Evolutionary conservation across 2,888 invertebrate species (phyloP).

Genomic region (Mallateleia sp.): DNA sequence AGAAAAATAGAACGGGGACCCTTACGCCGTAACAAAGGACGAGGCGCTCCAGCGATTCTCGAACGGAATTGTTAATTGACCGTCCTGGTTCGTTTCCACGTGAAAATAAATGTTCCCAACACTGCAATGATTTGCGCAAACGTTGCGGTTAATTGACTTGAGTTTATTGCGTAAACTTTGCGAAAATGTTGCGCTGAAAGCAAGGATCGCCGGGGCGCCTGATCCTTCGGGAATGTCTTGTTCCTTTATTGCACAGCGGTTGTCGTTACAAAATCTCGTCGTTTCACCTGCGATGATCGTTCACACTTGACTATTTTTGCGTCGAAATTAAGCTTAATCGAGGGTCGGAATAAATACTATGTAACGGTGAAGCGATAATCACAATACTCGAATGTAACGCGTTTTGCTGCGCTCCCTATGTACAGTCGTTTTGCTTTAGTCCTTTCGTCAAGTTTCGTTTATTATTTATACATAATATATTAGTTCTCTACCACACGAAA

Average conservation of each 20-base stretch:
- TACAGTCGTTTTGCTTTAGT: conserved; percentile 1
- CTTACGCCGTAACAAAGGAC: neutral
- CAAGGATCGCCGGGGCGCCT: too few relatives aligned
- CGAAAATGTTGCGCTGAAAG: neutral
- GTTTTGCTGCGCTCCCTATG: neutral
- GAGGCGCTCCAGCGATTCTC: neutral
- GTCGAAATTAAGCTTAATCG: conserved; percentile 24
- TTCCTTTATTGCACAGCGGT: too few relatives aligned
- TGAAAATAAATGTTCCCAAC: neutral
- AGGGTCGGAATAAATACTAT: conserved; percentile 11
- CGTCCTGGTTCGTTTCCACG: neutral
- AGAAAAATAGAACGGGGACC: neutral
- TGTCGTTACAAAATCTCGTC: neutral
- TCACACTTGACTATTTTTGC: neutral
- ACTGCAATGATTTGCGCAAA: neutral
- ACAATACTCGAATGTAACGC: too few relatives aligned
- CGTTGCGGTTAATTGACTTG: neutral
- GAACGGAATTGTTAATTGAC: neutral
- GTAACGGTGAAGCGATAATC: neutral
- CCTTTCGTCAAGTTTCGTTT: neutral
- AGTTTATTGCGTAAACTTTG: neutral
- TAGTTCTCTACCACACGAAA: conserved; percentile 33
- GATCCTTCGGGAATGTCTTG: too few relatives aligned
- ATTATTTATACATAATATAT: conserved; percentile 19
- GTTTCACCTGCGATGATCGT: conserved; percentile 19